Conservation (phyloP, 2,113 vertebrate genomes). For the Pipa parva region DNA sequence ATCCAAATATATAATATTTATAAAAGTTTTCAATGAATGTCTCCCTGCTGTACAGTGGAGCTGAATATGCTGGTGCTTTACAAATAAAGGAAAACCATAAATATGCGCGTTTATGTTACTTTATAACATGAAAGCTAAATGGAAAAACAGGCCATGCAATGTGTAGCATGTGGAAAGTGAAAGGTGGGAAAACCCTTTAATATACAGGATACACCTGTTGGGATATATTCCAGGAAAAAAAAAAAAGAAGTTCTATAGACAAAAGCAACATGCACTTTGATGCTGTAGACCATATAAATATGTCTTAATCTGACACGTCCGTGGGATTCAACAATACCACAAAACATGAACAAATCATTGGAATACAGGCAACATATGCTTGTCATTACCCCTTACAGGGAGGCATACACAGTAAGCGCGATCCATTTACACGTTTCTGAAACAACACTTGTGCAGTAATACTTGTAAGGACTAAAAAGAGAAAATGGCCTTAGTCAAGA, state of each 20-base stretch:
- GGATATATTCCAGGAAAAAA: neutral
- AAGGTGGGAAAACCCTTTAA: neutral
- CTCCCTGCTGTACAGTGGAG: too few relatives aligned
- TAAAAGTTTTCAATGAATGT: too few relatives aligned
- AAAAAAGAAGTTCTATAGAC: neutral
- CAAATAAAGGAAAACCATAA: too few relatives aligned
- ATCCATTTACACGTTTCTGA: neutral
- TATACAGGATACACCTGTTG: constrained; percentile 23
- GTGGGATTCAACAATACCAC: neutral
- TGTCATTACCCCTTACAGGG: neutral
- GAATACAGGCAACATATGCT: neutral
- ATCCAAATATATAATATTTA: too few relatives aligned
- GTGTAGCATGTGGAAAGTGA: neutral
- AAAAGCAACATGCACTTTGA: neutral
- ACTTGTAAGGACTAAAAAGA: too few relatives aligned
- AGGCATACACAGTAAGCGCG: too few relatives aligned
- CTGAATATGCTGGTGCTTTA: too few relatives aligned
- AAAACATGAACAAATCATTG: neutral
- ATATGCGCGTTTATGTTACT: too few relatives aligned
- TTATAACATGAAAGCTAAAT: too few relatives aligned
- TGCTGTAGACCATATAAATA: neutral
- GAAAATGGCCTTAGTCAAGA: too few relatives aligned
- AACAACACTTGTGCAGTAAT: neutral
- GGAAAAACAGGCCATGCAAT: neutral
- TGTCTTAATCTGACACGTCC: neutral